Evolutionary conservation across 2,797 vertebrate genomes (phyloP).

Genomic region (Bovichtus diacanthus): DNA sequence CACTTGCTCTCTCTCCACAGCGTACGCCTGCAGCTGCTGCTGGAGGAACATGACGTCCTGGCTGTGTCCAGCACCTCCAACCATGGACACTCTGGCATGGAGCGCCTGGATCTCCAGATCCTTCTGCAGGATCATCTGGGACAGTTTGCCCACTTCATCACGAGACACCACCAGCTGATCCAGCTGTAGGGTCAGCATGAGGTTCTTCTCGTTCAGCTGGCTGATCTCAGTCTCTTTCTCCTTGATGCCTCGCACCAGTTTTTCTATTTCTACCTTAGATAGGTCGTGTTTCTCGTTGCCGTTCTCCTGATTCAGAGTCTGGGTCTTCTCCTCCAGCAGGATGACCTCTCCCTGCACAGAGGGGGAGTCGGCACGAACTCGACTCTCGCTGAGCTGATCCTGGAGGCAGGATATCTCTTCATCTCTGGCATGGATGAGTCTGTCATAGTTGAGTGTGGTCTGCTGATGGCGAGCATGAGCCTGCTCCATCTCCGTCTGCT

Average conservation of each 20-base stretch:
- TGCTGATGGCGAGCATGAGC: slow-evolving; percentile 90
- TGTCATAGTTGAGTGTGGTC: slow-evolving; percentile 88
- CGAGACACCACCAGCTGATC: slow-evolving; percentile 91
- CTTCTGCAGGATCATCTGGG: slow-evolving; percentile 94
- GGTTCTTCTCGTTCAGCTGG: slow-evolving; percentile 95
- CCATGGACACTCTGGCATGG: slow-evolving; percentile 88
- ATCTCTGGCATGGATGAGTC: slow-evolving; percentile 90
- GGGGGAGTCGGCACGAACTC: slow-evolving; percentile 78
- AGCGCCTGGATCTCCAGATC: slow-evolving; percentile 96
- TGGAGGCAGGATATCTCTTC: slow-evolving; percentile 90
- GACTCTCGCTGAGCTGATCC: slow-evolving; percentile 85
- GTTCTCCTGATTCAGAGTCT: slow-evolving; percentile 90
- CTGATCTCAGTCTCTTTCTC: slow-evolving; percentile 97
- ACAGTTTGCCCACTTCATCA: slow-evolving; percentile 94
- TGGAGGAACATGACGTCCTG: slow-evolving; percentile 93
- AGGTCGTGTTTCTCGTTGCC: slow-evolving; percentile 97
- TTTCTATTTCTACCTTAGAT: slow-evolving; percentile 95
- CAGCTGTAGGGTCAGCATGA: slow-evolving; percentile 90
- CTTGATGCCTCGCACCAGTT: slow-evolving; percentile 93
- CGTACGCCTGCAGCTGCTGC: slow-evolving; percentile 94
- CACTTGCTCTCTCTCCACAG: slow-evolving; percentile 93
- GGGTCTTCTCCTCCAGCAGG: slow-evolving; percentile 93
- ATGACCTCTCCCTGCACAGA: slow-evolving; percentile 84
- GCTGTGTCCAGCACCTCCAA: slow-evolving; percentile 74
- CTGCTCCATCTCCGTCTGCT: slow-evolving; percentile 91